phyloP scores from a whole-genome alignment of 2,113 vertebrate genomes.

The Aegypius monachus region DNA sequence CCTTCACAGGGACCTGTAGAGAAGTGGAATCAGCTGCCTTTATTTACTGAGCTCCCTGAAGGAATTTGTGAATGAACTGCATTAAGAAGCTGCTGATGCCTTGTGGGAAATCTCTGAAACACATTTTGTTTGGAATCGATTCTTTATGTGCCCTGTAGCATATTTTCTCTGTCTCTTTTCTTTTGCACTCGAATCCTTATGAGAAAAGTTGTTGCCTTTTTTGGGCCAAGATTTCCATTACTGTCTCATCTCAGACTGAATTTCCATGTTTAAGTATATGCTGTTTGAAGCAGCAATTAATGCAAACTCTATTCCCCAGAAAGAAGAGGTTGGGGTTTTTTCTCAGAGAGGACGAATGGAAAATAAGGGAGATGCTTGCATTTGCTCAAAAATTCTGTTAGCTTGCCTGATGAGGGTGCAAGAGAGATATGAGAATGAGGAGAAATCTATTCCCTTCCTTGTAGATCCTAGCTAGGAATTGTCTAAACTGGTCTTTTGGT shows the following conservation, averaged over 20 bases:
- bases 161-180: constrained; percentile 31
- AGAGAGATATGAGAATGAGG: not conserved
- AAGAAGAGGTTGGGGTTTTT: not conserved
- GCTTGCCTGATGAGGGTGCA: not conserved
- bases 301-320: constrained; percentile 14
- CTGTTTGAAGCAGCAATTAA: constrained; percentile 62
- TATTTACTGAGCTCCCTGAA: not conserved
- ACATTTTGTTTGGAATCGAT: constrained; percentile 41
- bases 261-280: constrained; percentile 47
- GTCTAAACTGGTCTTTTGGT: not conserved
- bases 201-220: constrained; percentile 19
- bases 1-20: not conserved
- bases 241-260: constrained; percentile 18
- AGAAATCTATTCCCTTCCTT: not conserved
- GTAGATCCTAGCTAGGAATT: not conserved
- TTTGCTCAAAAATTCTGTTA: not conserved
- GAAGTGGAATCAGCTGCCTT: not conserved
- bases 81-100: constrained; percentile 12
- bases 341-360: not conserved
- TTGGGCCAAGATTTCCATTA: constrained; percentile 28
- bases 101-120: constrained; percentile 45
- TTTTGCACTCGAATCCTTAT: constrained; percentile 20
- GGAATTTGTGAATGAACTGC: constrained; percentile 26
- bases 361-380: not conserved
- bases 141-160: constrained; percentile 22